phyloP scores from a whole-genome alignment of 2,797 vertebrate genomes.

The Echeneis naucrates region DNA sequence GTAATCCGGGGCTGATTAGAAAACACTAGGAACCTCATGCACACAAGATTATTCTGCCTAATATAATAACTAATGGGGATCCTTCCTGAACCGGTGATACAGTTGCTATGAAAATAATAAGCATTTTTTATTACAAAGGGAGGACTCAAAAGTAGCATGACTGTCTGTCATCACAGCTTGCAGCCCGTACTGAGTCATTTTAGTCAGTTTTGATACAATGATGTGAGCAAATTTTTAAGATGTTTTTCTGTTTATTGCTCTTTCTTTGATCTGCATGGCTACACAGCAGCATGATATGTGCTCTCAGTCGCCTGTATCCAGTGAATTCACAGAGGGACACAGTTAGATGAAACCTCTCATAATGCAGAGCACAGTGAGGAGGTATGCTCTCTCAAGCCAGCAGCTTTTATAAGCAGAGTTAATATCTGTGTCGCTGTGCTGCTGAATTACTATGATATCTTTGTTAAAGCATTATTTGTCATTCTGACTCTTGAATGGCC shows the following conservation, averaged over 20 bases:
- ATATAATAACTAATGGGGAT: constrained; percentile 6
- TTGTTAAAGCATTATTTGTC: not conserved
- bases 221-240: constrained; percentile 12
- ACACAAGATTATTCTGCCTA: constrained; percentile 7
- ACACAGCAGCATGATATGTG: not conserved
- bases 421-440: not conserved
- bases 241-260: constrained; percentile 10
- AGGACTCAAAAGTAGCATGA: constrained; percentile 3
- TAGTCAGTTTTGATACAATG: not conserved
- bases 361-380: constrained; percentile 5
- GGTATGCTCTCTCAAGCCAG: not conserved
- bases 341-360: constrained; percentile 12
- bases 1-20: constrained; percentile 5
- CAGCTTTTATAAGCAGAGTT: not conserved
- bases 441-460: too few relatives aligned
- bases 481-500: not conserved
- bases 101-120: not conserved
- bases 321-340: constrained; percentile 35
- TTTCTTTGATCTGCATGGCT: constrained; percentile 26
- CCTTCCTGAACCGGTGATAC: not conserved
- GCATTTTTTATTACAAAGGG: not conserved
- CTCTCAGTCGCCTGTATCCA: not conserved
- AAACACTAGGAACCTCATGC: constrained; percentile 34
- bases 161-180: too few relatives aligned
- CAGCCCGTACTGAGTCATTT: not conserved